Conservation (phyloP, 2,888 invertebrate species). For the Dromius quadrimaculatus region DNA sequence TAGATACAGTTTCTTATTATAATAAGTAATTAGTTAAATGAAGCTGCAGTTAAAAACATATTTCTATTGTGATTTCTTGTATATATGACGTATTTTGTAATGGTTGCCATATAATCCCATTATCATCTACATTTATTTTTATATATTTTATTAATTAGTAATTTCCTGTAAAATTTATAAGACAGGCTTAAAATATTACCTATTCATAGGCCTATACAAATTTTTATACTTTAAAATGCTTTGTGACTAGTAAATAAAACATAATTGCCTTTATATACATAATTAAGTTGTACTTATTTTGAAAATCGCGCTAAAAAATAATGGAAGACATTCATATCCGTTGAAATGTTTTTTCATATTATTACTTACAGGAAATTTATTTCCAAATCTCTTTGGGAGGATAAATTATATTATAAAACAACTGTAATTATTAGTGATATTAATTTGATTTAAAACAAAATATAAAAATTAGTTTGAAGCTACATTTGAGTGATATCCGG, state of each 20-base stretch:
- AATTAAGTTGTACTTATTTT: constrained; percentile 17
- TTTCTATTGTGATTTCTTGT: constrained; percentile 35
- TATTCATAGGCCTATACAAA: constrained; percentile 60
- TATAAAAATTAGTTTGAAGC: constrained; percentile 15
- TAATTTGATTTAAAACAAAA: not conserved
- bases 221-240: constrained; percentile 63
- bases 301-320: constrained; percentile 13
- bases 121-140: constrained; percentile 51
- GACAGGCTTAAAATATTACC: constrained; percentile 49
- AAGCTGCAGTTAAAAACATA: constrained; percentile 24
- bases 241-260: constrained; percentile 58
- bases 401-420: not conserved
- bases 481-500: constrained; percentile 43
- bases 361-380: no score
- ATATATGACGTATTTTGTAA: constrained; percentile 38
- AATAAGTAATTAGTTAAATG: not conserved
- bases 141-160: constrained; percentile 50
- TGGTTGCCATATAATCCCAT: constrained; percentile 51
- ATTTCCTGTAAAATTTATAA: constrained; percentile 41
- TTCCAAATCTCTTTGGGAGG: no score
- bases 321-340: not conserved
- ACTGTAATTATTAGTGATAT: not conserved
- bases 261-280: constrained; percentile 51
- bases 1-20: not conserved
- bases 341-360: constrained; percentile 15